Conservation (phyloP, 2,888 invertebrate species). For the Pandemis cinnamomeana region DNA sequence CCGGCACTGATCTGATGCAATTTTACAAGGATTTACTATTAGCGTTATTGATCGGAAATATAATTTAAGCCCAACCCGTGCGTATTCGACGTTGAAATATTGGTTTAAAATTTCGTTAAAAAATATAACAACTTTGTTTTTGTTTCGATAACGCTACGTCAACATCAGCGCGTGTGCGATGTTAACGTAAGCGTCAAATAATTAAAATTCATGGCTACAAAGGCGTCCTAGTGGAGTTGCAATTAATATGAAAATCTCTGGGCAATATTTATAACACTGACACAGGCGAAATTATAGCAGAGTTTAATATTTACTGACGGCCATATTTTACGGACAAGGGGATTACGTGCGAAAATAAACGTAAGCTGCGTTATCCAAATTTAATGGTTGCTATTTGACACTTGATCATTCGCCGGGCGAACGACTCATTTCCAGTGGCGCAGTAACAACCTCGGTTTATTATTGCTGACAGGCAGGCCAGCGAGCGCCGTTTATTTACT, state of each 20-base stretch:
- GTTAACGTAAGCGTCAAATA: conserved; percentile 56
- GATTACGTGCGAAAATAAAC: conserved; percentile 75
- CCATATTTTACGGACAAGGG: conserved; percentile 75
- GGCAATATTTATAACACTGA: conserved; percentile 75
- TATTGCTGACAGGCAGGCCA: conserved; percentile 55
- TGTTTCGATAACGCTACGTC: conserved; percentile 36
- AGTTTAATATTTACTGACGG: conserved; percentile 78
- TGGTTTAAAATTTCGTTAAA: conserved; percentile 5
- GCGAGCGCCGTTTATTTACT: conserved; percentile 52
- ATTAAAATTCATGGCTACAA: conserved; percentile 69
- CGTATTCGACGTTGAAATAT: conserved; percentile 9
- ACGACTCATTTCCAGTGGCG: conserved; percentile 61
- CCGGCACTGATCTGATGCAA: conserved; percentile 37
- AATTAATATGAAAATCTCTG: conserved; percentile 77
- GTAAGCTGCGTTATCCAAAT: conserved; percentile 69
- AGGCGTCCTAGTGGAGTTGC: conserved; percentile 65
- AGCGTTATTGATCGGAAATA: conserved; percentile 30
- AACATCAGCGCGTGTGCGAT: conserved; percentile 33
- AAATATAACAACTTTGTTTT: conserved; percentile 23
- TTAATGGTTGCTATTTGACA: conserved; percentile 73
- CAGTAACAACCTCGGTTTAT: conserved; percentile 62
- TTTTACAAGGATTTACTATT: conserved; percentile 38
- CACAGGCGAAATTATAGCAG: conserved; percentile 71
- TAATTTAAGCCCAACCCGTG: conserved; percentile 1
- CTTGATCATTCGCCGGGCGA: conserved; percentile 66